phyloP scores from a whole-genome alignment of 2,888 invertebrate species.

The Psylliodes chrysocephalus region DNA sequence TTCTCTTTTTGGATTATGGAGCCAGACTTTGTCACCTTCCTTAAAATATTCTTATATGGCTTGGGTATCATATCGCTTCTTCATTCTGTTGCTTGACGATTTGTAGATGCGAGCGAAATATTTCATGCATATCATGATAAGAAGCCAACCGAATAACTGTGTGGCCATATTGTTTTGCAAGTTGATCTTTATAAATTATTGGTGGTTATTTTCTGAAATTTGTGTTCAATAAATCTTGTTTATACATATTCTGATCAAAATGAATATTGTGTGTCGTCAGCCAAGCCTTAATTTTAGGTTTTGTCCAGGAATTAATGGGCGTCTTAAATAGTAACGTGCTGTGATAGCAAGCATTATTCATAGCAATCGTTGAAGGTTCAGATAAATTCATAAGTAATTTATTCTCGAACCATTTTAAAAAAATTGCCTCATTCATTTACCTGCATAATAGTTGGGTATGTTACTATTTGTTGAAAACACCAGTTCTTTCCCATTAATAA shows the following conservation, averaged over 20 bases:
- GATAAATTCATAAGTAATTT: not conserved
- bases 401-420: too few relatives aligned
- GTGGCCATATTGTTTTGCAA: not conserved
- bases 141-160: not conserved
- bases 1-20: too few relatives aligned
- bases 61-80: too few relatives aligned
- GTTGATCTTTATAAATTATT: not conserved
- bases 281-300: not conserved
- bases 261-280: not conserved
- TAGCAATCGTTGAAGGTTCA: not conserved
- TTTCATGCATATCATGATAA: too few relatives aligned
- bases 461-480: too few relatives aligned
- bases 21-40: too few relatives aligned
- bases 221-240: not conserved
- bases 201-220: not conserved
- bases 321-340: not conserved
- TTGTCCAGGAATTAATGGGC: not conserved
- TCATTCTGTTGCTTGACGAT: too few relatives aligned
- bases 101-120: too few relatives aligned
- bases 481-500: too few relatives aligned
- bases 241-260: not conserved
- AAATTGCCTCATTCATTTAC: not conserved
- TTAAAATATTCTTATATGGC: too few relatives aligned
- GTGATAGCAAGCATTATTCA: not conserved
- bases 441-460: not conserved